A percentile compares a stretch with the other conserved stretches of the same genome.
phyloP scores from a whole-genome alignment of 2,797 vertebrate species.

The Erithacus rubecula region DNA sequence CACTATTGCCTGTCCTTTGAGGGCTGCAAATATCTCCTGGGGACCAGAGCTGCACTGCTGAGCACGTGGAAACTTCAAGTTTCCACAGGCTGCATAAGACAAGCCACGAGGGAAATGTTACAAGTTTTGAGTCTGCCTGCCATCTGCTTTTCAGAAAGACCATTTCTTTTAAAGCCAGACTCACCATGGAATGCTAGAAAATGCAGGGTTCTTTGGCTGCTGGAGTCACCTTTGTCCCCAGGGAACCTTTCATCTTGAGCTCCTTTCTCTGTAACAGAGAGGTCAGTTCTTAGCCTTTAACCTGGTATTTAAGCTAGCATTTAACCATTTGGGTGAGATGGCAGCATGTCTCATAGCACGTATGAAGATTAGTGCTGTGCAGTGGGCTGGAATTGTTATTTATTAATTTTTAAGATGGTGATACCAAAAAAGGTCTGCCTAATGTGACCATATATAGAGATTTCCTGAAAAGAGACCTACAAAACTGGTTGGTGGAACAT shows the following conservation, averaged over 20 bases:
- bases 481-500: slow-evolving; percentile 3
- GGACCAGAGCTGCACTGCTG: not conserved
- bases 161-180: not conserved
- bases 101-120: not conserved
- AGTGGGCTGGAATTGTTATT: not conserved
- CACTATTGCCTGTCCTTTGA: not conserved
- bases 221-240: not conserved
- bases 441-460: not conserved
- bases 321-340: not conserved
- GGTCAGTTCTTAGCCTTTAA: not conserved
- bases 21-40: not conserved
- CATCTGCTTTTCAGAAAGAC: not conserved
- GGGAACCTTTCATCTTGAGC: not conserved
- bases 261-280: not conserved
- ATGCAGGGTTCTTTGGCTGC: rapidly evolving
- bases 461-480: slow-evolving; percentile 4
- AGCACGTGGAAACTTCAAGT: not conserved
- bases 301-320: not conserved
- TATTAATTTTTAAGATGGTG: not conserved
- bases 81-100: not conserved
- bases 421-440: not conserved
- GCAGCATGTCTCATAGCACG: not conserved
- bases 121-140: not conserved
- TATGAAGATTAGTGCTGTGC: not conserved
- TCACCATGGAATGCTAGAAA: not conserved